Conservation (phyloP, 2,797 vertebrate genomes). For the Cetoscarus ocellatus region DNA sequence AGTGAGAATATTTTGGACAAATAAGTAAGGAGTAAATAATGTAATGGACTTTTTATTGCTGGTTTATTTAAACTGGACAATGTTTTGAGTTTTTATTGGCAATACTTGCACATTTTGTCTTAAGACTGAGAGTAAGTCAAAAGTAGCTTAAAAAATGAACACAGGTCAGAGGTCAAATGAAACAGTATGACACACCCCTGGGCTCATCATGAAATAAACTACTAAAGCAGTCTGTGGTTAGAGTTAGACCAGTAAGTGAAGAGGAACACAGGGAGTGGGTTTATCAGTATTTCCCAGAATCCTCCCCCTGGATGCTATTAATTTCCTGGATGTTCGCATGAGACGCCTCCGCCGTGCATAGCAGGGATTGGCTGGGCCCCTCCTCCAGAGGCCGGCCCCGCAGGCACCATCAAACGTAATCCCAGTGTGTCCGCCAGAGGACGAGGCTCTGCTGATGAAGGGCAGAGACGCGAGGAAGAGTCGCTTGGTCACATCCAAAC, state of each 20-base stretch:
- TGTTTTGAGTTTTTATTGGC: too few relatives aligned
- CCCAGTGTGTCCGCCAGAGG: constrained; percentile 52
- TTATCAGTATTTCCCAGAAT: constrained; percentile 57
- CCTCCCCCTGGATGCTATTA: constrained; percentile 46
- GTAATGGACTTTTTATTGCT: too few relatives aligned
- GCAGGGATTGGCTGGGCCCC: constrained; percentile 28
- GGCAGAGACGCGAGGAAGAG: constrained; percentile 20
- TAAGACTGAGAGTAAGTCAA: too few relatives aligned
- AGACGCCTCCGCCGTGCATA: constrained; percentile 33
- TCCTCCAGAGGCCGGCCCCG: constrained; percentile 36
- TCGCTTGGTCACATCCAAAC: neutral
- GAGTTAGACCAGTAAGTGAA: constrained; percentile 21
- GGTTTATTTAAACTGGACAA: too few relatives aligned
- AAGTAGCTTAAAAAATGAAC: too few relatives aligned
- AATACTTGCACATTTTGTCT: too few relatives aligned
- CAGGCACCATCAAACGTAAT: constrained; percentile 57
- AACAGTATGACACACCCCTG: constrained; percentile 6
- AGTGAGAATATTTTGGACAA: too few relatives aligned
- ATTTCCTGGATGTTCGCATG: constrained; percentile 60
- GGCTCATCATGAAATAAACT: constrained; percentile 9
- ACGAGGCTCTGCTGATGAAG: constrained; percentile 54
- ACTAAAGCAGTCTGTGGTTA: constrained; percentile 26
- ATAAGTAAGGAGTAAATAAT: too few relatives aligned
- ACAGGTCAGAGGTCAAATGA: constrained; percentile 15
- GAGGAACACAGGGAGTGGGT: constrained; percentile 12